phyloP scores from a whole-genome alignment of 2,888 invertebrate genomes.

The Agrenia bidenticulata region DNA sequence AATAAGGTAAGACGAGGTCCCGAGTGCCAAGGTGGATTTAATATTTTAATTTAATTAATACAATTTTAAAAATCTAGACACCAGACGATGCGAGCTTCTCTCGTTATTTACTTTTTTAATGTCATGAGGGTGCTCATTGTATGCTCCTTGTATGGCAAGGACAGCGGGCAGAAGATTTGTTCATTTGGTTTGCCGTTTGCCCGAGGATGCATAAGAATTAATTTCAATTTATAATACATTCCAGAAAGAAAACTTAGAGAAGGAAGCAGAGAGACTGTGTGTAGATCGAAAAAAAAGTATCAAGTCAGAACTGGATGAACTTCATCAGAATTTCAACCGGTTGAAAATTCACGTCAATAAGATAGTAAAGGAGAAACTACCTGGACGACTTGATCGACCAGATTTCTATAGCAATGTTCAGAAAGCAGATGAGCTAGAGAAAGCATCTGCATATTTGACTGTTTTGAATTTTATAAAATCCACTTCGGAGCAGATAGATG shows the following conservation, averaged over 20 bases:
- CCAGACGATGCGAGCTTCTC: too few relatives aligned
- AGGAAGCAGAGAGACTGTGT: too few relatives aligned
- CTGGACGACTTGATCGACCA: constrained; percentile 38
- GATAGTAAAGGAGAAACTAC: constrained; percentile 43
- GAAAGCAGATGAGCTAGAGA: constrained; percentile 38
- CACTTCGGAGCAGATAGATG: constrained; percentile 48
- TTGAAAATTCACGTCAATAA: constrained; percentile 34
- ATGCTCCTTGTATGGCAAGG: not conserved
- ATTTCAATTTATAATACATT: too few relatives aligned
- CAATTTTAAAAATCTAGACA: too few relatives aligned
- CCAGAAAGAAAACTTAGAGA: too few relatives aligned
- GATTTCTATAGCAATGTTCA: constrained; percentile 43
- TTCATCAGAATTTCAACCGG: constrained; percentile 20
- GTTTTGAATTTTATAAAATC: constrained; percentile 40
- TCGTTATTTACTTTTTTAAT: too few relatives aligned
- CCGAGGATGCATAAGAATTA: too few relatives aligned
- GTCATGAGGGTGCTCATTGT: not conserved
- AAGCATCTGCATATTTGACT: constrained; percentile 40
- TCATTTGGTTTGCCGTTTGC: too few relatives aligned
- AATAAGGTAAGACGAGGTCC: too few relatives aligned
- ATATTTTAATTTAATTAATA: too few relatives aligned
- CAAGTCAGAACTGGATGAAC: constrained; percentile 17
- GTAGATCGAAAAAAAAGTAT: constrained; percentile 14
- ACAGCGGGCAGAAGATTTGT: not conserved
- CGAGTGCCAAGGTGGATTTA: too few relatives aligned